Base-by-base conservation (phyloP, 2,113 vertebrate species). In the Microcebus griseorufus region DNA sequence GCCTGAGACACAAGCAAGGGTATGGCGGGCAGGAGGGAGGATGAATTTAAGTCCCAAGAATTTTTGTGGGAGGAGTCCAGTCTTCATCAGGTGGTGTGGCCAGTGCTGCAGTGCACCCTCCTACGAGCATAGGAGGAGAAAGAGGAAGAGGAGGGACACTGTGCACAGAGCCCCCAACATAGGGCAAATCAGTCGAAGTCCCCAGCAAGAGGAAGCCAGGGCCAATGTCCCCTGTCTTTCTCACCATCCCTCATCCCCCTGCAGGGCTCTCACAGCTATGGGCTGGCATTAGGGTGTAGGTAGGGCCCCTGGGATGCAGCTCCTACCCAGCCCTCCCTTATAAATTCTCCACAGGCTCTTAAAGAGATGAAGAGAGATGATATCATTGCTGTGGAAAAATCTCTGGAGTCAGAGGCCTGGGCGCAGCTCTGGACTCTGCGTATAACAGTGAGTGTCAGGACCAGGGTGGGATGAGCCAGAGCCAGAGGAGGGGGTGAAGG, bases 321-420 rank as follows among this genome's bases (percentile, higher is more conserved):
- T 67, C 27, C 55, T 73, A 45, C 67, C 72, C 65, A 78, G 22
- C 34, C 55, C 14, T 81, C 39, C 75, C 75, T 69, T 94, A 9
- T 48, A 85, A 93, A 51, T 83, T 23, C 34, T 65, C 87, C 22
- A 0, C 92, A 99, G 98, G 98, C 96, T 97, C 97, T 98, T 98
- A 96, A 98, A 98, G 99, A 94, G 97, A 96, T 25, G 90, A 98
- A 98, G 93, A 97, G 97, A 98, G 97, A 98, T 97, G 96, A 89
- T 98, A 97, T 95, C 97, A 98, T 99, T 98, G 98, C 98, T 99
- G 98, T 98, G 99, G 99, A 99, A 99, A 99, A 99, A 99, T 98
- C 99, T 99, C 99, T 99, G 99, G 99, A 99, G 99, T 98, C 98
- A 96, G 97, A 98, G 98, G 98, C 99, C 99, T 99, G 98, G 99